phyloP scores from a whole-genome alignment of 2,797 vertebrate genomes.

The Sebastes nivosus region DNA sequence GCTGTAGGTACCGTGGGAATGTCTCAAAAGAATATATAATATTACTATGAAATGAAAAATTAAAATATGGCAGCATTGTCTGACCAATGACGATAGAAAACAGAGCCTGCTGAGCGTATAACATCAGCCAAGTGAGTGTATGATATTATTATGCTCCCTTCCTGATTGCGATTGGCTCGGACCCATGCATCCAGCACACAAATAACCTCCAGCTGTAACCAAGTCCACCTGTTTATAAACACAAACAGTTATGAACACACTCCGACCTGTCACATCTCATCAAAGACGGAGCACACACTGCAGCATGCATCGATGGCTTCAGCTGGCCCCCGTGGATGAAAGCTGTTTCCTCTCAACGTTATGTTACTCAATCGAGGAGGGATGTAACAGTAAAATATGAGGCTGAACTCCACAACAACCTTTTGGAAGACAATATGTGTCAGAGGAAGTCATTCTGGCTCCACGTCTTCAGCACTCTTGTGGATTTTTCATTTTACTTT shows the following conservation, averaged over 20 bases:
- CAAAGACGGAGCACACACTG: constrained; percentile 18
- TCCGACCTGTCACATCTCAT: constrained; percentile 55
- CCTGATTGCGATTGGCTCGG: constrained; percentile 63
- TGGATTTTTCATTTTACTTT: constrained; percentile 30
- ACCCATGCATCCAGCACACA: constrained; percentile 37
- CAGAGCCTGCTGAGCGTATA: constrained; percentile 6
- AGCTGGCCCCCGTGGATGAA: constrained; percentile 33
- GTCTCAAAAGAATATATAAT: background rate
- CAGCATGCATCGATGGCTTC: constrained; percentile 37
- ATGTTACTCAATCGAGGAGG: background rate
- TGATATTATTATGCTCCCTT: constrained; percentile 47
- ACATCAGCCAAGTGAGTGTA: constrained; percentile 31
- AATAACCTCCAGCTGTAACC: constrained; percentile 59
- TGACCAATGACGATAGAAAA: constrained; percentile 28
- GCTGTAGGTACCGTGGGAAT: background rate
- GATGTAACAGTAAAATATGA: constrained; percentile 6
- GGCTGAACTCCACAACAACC: background rate
- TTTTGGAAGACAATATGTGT: background rate
- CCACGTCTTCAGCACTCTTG: background rate
- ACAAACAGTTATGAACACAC: constrained; percentile 61
- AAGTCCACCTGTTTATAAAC: constrained; percentile 66
- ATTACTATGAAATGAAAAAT: background rate
- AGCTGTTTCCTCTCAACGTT: constrained; percentile 44
- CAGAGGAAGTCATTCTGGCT: constrained; percentile 1
- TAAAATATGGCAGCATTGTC: constrained; percentile 18